These are phyloP conservation scores for Fabriciana adippe DNA, from an alignment of 2,888 invertebrate genomes.

Conservation along the genomic window DNA sequence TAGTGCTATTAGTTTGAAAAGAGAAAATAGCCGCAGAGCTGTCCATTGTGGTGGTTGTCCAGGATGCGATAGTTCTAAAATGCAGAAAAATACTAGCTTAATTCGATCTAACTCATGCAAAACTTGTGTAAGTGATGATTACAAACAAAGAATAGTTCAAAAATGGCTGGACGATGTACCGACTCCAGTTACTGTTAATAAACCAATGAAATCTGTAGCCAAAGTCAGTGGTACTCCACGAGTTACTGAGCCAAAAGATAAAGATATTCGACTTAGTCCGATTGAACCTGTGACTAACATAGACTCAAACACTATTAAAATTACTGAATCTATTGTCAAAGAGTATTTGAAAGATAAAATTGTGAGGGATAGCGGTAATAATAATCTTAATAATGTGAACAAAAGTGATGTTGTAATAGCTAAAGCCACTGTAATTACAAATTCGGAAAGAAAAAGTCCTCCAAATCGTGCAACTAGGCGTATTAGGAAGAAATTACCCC, in stretches of 20 bases:
- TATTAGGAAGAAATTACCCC: constrained; percentile 70
- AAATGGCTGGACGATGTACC: constrained; percentile 90
- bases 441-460: constrained; percentile 53
- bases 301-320: constrained; percentile 43
- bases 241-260: constrained; percentile 57
- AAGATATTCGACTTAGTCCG: constrained; percentile 45
- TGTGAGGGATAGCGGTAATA: constrained; percentile 25
- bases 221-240: constrained; percentile 73
- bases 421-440: constrained; percentile 20
- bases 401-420: constrained; percentile 22
- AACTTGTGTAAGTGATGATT: constrained; percentile 83
- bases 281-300: constrained; percentile 48
- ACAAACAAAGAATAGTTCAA: constrained; percentile 88
- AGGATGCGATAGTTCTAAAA: constrained; percentile 79
- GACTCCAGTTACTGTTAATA: constrained; percentile 47
- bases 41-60: constrained; percentile 85
- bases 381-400: constrained; percentile 23
- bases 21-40: constrained; percentile 83
- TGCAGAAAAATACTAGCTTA: constrained; percentile 58
- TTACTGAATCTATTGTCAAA: constrained; percentile 42
- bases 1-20: constrained; percentile 83
- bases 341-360: constrained; percentile 45
- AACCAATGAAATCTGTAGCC: constrained; percentile 64
- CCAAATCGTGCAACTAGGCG: constrained; percentile 62
- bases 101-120: constrained; percentile 80